Evolutionary conservation across 92 coral and sea anemone species (phyloP).

Genomic region (Heteractis magnifica): DNA sequence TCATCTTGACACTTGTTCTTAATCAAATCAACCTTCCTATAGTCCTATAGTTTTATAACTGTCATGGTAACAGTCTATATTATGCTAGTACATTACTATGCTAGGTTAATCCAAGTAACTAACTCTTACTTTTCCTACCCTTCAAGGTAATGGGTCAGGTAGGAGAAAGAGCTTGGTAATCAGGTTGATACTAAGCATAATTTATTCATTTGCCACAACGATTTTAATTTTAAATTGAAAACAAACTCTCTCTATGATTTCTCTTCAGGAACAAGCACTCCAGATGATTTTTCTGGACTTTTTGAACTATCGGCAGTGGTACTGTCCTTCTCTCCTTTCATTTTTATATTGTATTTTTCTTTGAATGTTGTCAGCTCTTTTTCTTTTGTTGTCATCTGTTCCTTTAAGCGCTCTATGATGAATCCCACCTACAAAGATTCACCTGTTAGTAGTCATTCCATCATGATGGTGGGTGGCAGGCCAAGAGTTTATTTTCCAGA

Average conservation of each 20-base stretch:
- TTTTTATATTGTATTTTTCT: conserved; percentile 71
- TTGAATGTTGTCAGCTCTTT: conserved; percentile 63
- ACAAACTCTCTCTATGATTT: conserved; percentile 13
- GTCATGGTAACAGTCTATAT: background rate
- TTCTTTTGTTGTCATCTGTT: conserved; percentile 57
- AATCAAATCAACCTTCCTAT: background rate
- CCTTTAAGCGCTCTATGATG: conserved; percentile 59
- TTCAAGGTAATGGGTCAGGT: background rate
- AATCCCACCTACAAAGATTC: conserved; percentile 49
- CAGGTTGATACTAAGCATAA: conserved; percentile 1
- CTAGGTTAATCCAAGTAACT: background rate
- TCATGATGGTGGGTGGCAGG: too few relatives aligned
- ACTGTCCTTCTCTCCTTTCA: conserved; percentile 67
- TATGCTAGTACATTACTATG: background rate
- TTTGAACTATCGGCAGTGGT: conserved; percentile 40
- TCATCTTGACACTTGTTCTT: background rate
- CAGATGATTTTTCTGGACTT: conserved; percentile 64
- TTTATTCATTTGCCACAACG: background rate
- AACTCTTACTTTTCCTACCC: background rate
- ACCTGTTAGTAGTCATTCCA: background rate
- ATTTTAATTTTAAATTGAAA: background rate
- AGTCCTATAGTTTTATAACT: background rate
- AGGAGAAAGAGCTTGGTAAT: background rate
- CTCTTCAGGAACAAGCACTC: conserved; percentile 69
- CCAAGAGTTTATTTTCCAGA: too few relatives aligned